A percentile compares a stretch with the other conserved stretches of the same genome.
Evolutionary conservation across 2,888 invertebrate species (phyloP).

Genomic region (Phrixothrix hirtus): DNA sequence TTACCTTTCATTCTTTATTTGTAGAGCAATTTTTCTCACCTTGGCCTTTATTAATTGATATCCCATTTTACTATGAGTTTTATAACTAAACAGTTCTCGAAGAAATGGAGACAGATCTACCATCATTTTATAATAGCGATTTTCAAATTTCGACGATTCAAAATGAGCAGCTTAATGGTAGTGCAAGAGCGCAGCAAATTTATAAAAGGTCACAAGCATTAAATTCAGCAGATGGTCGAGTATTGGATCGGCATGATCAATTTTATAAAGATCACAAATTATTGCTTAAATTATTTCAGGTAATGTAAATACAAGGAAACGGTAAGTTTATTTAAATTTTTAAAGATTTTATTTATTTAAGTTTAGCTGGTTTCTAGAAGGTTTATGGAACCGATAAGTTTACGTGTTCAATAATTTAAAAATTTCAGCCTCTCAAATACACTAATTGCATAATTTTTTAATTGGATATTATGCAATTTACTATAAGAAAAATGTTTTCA

Average conservation of each 20-base stretch:
- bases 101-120: constrained; percentile 19
- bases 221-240: constrained; percentile 63
- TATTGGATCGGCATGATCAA: constrained; percentile 66
- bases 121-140: constrained; percentile 19
- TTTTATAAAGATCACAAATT: constrained; percentile 71
- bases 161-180: constrained; percentile 36
- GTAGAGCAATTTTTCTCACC: neutral
- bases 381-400: no score
- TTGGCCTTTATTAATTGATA: neutral
- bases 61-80: neutral
- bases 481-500: no score
- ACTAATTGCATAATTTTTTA: no score
- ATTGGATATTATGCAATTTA: no score
- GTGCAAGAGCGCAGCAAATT: constrained; percentile 49
- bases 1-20: constrained; percentile 5
- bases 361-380: no score
- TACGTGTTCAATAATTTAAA: no score
- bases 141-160: constrained; percentile 11
- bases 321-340: no score
- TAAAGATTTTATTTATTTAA: no score
- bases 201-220: constrained; percentile 57
- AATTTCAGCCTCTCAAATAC: no score
- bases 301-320: no score
- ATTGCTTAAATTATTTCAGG: constrained; percentile 63
- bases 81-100: neutral